A percentile compares a stretch with the other conserved stretches of the same genome.
Evolutionary conservation across 1,140 invertebrate species (phyloP).

Genomic region (Polypedilum pembai): DNA sequence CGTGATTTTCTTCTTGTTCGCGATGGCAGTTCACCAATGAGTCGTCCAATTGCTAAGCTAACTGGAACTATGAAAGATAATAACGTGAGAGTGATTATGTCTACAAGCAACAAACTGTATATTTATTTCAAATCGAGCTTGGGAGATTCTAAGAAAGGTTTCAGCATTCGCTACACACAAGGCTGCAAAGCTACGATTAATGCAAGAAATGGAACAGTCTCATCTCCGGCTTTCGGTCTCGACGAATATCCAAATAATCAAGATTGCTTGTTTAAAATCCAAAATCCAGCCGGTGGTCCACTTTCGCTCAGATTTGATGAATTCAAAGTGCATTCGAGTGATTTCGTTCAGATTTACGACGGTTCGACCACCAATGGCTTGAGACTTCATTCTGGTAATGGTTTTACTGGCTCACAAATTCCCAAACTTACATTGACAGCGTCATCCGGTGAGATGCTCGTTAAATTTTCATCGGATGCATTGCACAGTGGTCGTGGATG

Average conservation of each 20-base stretch:
- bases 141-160: conserved; percentile 82
- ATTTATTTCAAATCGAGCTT: conserved; percentile 87
- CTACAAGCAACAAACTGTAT: conserved; percentile 81
- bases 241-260: conserved; percentile 85
- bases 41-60: conserved; percentile 69
- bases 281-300: conserved; percentile 70
- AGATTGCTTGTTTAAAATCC: conserved; percentile 82
- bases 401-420: conserved; percentile 69
- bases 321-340: conserved; percentile 78
- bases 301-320: conserved; percentile 80
- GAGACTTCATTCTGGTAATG: conserved; percentile 77
- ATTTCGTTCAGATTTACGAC: conserved; percentile 85
- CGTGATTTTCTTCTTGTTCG: conserved; percentile 83
- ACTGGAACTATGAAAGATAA: conserved; percentile 71
- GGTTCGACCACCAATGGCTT: conserved; percentile 76
- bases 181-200: conserved; percentile 77
- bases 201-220: conserved; percentile 72
- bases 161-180: conserved; percentile 81
- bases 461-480: conserved; percentile 82
- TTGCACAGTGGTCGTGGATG: conserved; percentile 68
- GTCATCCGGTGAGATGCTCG: conserved; percentile 82
- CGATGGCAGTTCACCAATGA: conserved; percentile 80
- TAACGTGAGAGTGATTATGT: conserved; percentile 80
- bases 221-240: conserved; percentile 78
- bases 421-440: conserved; percentile 86